Evolutionary conservation across 2,113 vertebrate species (phyloP).

Genomic region (Siniperca knerii): DNA sequence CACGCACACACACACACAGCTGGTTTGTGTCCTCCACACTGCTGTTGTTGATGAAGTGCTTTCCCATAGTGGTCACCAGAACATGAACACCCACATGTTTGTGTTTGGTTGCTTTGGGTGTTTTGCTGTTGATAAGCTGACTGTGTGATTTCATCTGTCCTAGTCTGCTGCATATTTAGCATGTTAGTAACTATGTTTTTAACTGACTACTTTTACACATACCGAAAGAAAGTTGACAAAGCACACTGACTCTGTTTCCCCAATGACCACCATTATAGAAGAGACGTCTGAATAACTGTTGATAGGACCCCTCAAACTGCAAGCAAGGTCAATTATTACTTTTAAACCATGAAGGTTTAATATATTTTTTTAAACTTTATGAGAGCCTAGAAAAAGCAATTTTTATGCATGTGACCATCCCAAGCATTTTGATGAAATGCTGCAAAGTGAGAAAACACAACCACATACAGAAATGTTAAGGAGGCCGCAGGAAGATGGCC

Average conservation of each 20-base stretch:
- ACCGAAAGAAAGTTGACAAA: not conserved
- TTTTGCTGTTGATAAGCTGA: not conserved
- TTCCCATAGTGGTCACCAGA: slow-evolving; percentile 48
- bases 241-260: not conserved
- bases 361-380: not conserved
- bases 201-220: not conserved
- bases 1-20: slow-evolving; percentile 56
- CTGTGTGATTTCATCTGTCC: not conserved
- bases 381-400: not conserved
- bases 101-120: not conserved
- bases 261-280: not conserved
- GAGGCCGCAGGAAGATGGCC: no score
- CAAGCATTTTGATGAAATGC: not conserved
- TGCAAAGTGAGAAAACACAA: no score
- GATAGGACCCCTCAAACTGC: not conserved
- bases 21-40: slow-evolving; percentile 57
- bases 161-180: not conserved
- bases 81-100: slow-evolving; percentile 30
- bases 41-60: slow-evolving; percentile 31
- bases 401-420: not conserved
- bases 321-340: not conserved
- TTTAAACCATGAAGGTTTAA: not conserved
- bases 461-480: no score
- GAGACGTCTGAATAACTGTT: not conserved
- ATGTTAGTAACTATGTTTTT: not conserved